phyloP scores from a whole-genome alignment of 1,140 invertebrate species.

The Drosophila sp. region DNA sequence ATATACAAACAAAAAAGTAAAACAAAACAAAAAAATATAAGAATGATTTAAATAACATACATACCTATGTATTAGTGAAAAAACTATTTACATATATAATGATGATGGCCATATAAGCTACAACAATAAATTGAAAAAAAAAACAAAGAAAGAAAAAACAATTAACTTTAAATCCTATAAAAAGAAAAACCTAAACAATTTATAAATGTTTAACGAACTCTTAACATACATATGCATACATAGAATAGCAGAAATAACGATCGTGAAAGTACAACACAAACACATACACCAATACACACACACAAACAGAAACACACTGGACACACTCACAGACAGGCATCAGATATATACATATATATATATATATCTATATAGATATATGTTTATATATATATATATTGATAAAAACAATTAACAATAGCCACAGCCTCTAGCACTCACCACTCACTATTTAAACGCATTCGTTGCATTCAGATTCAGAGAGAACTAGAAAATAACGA shows the following conservation, averaged over 20 bases:
- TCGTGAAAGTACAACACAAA: slow-evolving; percentile 60
- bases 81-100: slow-evolving; percentile 78
- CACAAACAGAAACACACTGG: slow-evolving; percentile 28
- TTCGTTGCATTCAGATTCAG: slow-evolving; percentile 10
- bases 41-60: slow-evolving; percentile 79
- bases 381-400: not conserved
- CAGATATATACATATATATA: not conserved
- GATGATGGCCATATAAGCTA: slow-evolving; percentile 78
- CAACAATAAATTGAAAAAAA: slow-evolving; percentile 70
- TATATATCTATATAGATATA: not conserved
- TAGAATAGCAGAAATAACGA: slow-evolving; percentile 69
- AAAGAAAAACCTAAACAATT: slow-evolving; percentile 47
- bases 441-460: slow-evolving; percentile 9
- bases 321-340: slow-evolving; percentile 6
- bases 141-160: slow-evolving; percentile 33
- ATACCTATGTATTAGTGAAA: slow-evolving; percentile 74
- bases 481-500: slow-evolving; percentile 6
- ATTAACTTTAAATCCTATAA: slow-evolving; percentile 72
- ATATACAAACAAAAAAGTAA: slow-evolving; percentile 68
- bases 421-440: slow-evolving; percentile 9
- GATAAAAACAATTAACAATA: slow-evolving; percentile 13
- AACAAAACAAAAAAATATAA: slow-evolving; percentile 36
- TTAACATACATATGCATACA: slow-evolving; percentile 65
- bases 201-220: slow-evolving; percentile 79
- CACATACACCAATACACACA: slow-evolving; percentile 26